Conservation (phyloP, 2,113 vertebrate genomes). For the Pelecanus crispus region DNA sequence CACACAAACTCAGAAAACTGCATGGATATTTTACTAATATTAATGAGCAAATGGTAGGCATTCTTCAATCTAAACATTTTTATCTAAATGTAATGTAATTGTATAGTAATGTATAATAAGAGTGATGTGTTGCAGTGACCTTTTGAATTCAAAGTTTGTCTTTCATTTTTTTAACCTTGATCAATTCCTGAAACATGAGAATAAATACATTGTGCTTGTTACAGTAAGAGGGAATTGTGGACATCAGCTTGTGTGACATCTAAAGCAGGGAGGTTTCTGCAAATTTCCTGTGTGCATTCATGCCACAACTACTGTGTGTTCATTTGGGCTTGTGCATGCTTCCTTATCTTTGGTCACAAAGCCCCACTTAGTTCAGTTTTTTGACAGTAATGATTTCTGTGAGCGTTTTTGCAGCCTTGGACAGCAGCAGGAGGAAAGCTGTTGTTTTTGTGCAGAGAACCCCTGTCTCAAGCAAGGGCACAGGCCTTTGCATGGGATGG, state of each 20-base stretch:
- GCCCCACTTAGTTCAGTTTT: neutral
- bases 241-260: neutral
- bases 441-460: neutral
- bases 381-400: neutral
- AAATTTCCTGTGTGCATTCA: neutral
- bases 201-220: slow-evolving; percentile 10
- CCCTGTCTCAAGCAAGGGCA: neutral
- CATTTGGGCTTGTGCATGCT: neutral
- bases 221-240: neutral
- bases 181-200: neutral
- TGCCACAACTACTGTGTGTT: neutral
- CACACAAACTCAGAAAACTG: slow-evolving; percentile 5
- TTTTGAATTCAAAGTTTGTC: neutral
- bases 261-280: neutral
- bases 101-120: neutral
- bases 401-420: neutral
- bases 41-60: neutral
- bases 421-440: neutral
- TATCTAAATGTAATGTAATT: slow-evolving; percentile 20
- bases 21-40: slow-evolving; percentile 23
- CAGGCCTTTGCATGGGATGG: neutral
- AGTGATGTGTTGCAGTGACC: neutral
- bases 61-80: slow-evolving; percentile 35
- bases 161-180: slow-evolving; percentile 8
- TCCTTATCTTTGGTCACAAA: neutral